Evolutionary conservation across 2,113 vertebrate genomes (phyloP), one percentile per base, ranked within the genome.

Genomic region (Callorhinus ursinus): DNA sequence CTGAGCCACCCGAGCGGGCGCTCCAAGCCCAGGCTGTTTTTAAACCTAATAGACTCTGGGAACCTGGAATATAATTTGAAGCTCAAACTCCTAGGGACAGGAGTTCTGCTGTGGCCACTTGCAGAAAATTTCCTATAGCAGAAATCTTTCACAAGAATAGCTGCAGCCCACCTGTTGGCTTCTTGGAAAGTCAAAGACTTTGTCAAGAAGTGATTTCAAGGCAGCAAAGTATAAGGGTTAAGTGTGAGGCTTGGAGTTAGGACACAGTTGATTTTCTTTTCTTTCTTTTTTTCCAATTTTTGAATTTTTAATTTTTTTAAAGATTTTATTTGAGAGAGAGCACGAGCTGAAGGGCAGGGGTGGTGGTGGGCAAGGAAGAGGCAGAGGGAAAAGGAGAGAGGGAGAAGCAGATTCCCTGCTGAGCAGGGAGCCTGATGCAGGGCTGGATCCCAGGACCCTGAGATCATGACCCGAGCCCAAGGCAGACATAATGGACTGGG

Each of bases 41-140:
- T 89, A 97, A 98, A 83, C 19, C 42, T 53, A 84, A 95, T 90
- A 74, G 33, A 81, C 22, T 87, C 88, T 90, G 79, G 90, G 83
- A 95, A 86, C 15, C 57, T 93, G 79, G 61, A 95, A 88, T 93
- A 85, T 74, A 92, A 91, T 93, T 87, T 96, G 59, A 95, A 89
- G 31, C 15, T 96, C 46, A 93, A 67, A 63, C 10, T 76, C 12
- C 36, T 55, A 51, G 83, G 67, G 49, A 93, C n/a, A 53, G 16
- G 55, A 80, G 82, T 96, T 94, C 59, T 89, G 42, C 83, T 89
- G 28, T 0, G 4, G 72, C 61, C 63, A 83, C 8, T 90, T 67
- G 36, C 67, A 90, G 69, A 94, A 31, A 81, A 33, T 80, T 87
- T 88, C 91, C 82, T 51, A 18, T 6, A 71, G 36, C 18, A 79